phyloP scores from a whole-genome alignment of 2,888 invertebrate genomes.

The Torymus tubicola region DNA sequence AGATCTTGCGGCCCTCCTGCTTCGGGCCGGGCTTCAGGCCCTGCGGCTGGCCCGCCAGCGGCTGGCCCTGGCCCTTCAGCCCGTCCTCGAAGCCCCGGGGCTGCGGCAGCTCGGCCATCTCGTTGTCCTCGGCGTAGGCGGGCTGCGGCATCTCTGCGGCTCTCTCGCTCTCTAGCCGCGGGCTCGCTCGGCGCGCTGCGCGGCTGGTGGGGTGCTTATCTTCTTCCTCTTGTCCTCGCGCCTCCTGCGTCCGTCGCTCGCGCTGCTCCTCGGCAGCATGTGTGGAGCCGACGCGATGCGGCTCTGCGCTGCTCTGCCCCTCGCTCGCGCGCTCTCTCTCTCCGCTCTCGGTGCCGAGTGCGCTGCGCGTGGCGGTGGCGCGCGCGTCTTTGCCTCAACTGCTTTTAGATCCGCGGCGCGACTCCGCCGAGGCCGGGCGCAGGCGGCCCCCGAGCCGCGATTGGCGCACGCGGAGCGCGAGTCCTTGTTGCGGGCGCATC shows the following conservation, averaged over 20 bases:
- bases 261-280: constrained; percentile 53
- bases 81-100: constrained; percentile 4
- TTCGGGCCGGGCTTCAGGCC: constrained; percentile 60
- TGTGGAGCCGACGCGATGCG: not conserved
- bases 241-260: constrained; percentile 55
- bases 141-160: constrained; percentile 2
- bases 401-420: constrained; percentile 24
- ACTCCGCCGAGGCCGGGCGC: not conserved
- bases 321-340: constrained; percentile 7
- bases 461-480: not conserved
- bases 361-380: constrained; percentile 39
- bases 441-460: not conserved
- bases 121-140: constrained; percentile 29
- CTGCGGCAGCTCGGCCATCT: constrained; percentile 43
- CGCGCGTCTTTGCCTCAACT: constrained; percentile 50
- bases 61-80: constrained; percentile 36
- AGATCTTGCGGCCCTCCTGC: constrained; percentile 65
- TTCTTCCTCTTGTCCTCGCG: constrained; percentile 57
- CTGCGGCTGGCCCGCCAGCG: constrained; percentile 52
- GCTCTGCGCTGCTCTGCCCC: constrained; percentile 6
- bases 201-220: not conserved
- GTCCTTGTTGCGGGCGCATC: too few relatives aligned
- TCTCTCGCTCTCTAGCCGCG: too few relatives aligned
- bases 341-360: not conserved
- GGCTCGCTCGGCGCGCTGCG: too few relatives aligned